Evolutionary conservation across 2,797 vertebrate species (phyloP).

Genomic region (Pangasius djambal): DNA sequence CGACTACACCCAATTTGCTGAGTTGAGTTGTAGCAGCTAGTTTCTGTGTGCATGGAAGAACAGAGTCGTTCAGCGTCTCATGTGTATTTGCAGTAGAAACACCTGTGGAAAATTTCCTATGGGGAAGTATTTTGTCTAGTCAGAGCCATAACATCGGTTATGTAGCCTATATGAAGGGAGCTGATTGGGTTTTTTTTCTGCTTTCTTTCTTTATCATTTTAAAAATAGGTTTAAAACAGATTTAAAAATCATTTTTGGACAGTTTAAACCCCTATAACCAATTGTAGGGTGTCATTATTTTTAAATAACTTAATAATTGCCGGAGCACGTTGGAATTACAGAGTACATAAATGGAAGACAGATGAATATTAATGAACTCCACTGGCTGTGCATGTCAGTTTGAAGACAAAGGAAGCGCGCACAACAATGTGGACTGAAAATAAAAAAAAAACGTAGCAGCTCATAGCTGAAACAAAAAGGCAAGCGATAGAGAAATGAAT

Average conservation of each 20-base stretch:
- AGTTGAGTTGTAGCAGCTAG: background rate
- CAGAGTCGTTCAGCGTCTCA: background rate
- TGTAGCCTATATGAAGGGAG: background rate
- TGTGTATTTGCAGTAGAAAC: slow-evolving; percentile 27
- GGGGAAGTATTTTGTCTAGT: slow-evolving; percentile 16
- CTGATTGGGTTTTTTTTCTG: background rate
- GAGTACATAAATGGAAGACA: slow-evolving; percentile 41
- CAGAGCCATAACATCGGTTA: background rate
- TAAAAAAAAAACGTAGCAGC: slow-evolving; percentile 45
- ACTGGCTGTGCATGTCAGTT: slow-evolving; percentile 57
- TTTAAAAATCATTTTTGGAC: background rate
- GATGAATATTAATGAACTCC: slow-evolving; percentile 60
- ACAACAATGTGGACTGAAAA: slow-evolving; percentile 65
- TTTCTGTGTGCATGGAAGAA: slow-evolving; percentile 18
- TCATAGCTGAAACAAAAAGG: slow-evolving; percentile 48
- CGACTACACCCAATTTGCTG: slow-evolving; percentile 32
- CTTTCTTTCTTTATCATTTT: background rate
- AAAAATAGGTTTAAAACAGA: slow-evolving; percentile 14
- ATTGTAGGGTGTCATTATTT: slow-evolving; percentile 9
- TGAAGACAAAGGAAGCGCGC: slow-evolving; percentile 63
- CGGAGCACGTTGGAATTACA: slow-evolving; percentile 37
- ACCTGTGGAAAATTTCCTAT: slow-evolving; percentile 36
- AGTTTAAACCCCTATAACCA: slow-evolving; percentile 9
- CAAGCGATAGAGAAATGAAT: slow-evolving; percentile 53
- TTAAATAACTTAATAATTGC: slow-evolving; percentile 45